Evolutionary conservation across 2,797 vertebrate species (phyloP), one percentile per base, ranked within the genome.

Genomic region (Amblyopsis hoosieri): DNA sequence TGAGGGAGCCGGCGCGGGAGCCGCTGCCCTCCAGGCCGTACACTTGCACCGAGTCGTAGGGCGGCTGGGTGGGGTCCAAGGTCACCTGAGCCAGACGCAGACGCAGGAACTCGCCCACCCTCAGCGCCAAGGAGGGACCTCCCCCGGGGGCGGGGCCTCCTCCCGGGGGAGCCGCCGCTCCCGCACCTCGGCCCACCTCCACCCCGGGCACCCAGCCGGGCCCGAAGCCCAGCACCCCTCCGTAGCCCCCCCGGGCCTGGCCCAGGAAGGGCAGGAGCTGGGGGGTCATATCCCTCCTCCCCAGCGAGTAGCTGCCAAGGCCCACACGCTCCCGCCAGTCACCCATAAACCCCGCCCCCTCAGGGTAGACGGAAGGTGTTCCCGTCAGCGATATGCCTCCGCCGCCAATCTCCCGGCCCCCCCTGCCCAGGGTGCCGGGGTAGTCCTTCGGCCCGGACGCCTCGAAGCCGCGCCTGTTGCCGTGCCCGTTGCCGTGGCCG

Each of bases 41-140:
- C 74, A 97, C 94, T 86, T 97, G 96, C 84, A 97, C 94, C 0
- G 95, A 97, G 81, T 97, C 95, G 45, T 96, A 97, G 0, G 96
- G 96, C 0, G 96, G 95, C 80, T 95, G 94, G 0, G 93, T 86
- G 8, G 95, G 95, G 85, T 97, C 95, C 48, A 94, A 92, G 1
- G 95, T 95, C 47, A 95, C 95, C 87, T 95, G 95, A 12, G 91
- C 93, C 17, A 97, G 91, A 15, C 95, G 93, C 54, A 95, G 85
- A 0, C 92, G 92, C 50, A 97, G 79, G 64, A 96, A 94, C 84
- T 94, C 93, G 0, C 94, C 94, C 58, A 96, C 94, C 14, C 94
- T 92, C 6, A 94, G 80, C 0, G 95, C 94, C 71, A 94, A 67
- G 47, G 93, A 93, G 59, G 90, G 91, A 45, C 88, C 89, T 1